Base-by-base conservation (phyloP, 2,797 vertebrate genomes). In the Psittacula echo region DNA sequence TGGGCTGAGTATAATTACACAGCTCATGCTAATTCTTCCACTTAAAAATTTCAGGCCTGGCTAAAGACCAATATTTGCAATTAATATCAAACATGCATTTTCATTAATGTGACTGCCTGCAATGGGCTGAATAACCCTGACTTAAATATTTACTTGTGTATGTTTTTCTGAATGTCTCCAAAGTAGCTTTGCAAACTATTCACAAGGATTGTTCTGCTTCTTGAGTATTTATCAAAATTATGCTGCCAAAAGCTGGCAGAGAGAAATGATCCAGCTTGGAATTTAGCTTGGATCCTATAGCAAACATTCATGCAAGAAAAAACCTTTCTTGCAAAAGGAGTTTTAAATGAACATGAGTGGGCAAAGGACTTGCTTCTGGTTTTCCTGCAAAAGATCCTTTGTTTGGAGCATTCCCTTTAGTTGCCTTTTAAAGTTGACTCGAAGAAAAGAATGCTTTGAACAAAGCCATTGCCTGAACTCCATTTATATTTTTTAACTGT, bases 391-490 rank as follows among this genome's bases (percentile, higher is more conserved):
- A 88, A 91, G 54, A 86, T 86, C 78, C 87, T 96, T 94, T 96
- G 87, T 93, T 92, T 83, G 64, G 76, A 81, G 34, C 41, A 39
- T 92, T 90, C 85, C 44, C 58, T 75, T 86, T 42, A 56, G 83
- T 64, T 90, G 77, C 83, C 41, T 96, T 94, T 87, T 78, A 48
- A 88, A 88, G 53, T 41, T 64, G 76, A 48, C 48, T 64, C 6
- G 67, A 83, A 66, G 85, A 89, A 83, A 95, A 91, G 93, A 96
- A 91, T 87, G 92, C 92, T 94, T 91, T 93, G 94, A 93, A 85
- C 76, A 89, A 84, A 95, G 62, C 85, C 44, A 3, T 60, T 70
- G 90, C 82, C 66, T 92, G 65, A 65, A 13, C 79, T 89, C 82
- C 10, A 1, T 83, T 90, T 87, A 5, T 92, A 23, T 2, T 2